Evolutionary conservation across 2,888 invertebrate species (phyloP).

Genomic region (Proisotoma minuta): DNA sequence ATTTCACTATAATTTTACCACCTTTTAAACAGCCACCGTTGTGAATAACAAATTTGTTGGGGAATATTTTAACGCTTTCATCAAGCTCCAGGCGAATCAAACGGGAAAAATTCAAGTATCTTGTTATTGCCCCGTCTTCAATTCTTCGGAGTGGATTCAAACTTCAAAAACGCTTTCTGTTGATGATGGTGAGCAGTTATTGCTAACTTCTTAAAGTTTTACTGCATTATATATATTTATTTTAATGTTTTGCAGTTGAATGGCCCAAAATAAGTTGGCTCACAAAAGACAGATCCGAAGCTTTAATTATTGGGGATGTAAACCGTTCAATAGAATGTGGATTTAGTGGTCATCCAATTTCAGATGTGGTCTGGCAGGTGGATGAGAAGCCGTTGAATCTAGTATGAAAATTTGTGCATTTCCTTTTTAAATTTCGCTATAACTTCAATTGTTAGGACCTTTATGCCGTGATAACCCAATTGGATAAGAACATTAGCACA

Average conservation of each 20-base stretch:
- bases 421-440: background rate
- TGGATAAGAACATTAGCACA: background rate
- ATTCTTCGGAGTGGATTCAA: background rate
- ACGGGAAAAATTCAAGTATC: background rate
- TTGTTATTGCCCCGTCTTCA: background rate
- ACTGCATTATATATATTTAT: background rate
- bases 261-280: background rate
- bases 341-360: background rate
- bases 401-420: background rate
- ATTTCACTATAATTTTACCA: background rate
- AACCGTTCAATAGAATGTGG: background rate
- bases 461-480: background rate
- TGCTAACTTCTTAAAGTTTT: background rate
- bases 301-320: background rate
- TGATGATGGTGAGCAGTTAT: background rate
- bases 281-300: background rate
- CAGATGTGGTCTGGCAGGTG: background rate
- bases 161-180: background rate
- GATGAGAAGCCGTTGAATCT: background rate
- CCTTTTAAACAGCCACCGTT: background rate
- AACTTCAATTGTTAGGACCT: background rate
- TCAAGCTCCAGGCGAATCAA: background rate
- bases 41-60: background rate
- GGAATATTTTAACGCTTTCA: background rate
- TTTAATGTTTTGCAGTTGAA: background rate